Percentiles rank a stretch among this genome's conserved stretches.
Evolutionary conservation across 2,113 vertebrate species (phyloP).

Genomic region (Ursus arctos): DNA sequence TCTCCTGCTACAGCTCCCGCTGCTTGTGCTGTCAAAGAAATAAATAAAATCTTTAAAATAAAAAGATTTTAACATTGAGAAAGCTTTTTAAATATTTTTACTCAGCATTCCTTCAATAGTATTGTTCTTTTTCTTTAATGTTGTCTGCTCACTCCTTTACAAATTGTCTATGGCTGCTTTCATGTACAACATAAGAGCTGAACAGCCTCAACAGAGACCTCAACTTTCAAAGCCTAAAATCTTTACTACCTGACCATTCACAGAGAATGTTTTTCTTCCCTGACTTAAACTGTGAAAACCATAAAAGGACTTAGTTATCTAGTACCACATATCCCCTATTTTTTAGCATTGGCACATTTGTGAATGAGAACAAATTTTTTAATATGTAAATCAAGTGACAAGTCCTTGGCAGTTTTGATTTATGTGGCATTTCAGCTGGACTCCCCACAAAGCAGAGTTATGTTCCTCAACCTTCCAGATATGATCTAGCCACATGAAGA

Average conservation of each 20-base stretch:
- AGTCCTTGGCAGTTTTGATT: constrained; percentile 1
- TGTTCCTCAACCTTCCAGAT: not conserved
- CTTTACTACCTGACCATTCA: not conserved
- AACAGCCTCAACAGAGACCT: not conserved
- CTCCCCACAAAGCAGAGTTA: not conserved
- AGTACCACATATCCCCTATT: not conserved
- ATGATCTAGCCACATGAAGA: no score
- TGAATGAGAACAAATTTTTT: not conserved
- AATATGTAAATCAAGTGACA: not conserved
- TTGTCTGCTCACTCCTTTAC: not conserved
- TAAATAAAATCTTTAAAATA: no score
- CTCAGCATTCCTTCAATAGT: not conserved
- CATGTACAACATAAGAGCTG: not conserved
- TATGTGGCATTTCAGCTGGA: not conserved
- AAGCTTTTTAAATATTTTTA: not conserved
- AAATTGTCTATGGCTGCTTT: not conserved
- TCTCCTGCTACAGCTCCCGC: not conserved
- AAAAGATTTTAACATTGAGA: not conserved
- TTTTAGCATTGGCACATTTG: not conserved
- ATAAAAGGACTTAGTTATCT: not conserved
- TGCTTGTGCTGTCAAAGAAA: not conserved
- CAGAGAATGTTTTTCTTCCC: not conserved
- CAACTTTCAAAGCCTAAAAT: constrained; percentile 9
- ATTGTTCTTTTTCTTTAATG: not conserved
- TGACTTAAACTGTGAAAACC: not conserved